Base-by-base conservation (phyloP, 2,113 vertebrate genomes). In the Catharus bicknelli region DNA sequence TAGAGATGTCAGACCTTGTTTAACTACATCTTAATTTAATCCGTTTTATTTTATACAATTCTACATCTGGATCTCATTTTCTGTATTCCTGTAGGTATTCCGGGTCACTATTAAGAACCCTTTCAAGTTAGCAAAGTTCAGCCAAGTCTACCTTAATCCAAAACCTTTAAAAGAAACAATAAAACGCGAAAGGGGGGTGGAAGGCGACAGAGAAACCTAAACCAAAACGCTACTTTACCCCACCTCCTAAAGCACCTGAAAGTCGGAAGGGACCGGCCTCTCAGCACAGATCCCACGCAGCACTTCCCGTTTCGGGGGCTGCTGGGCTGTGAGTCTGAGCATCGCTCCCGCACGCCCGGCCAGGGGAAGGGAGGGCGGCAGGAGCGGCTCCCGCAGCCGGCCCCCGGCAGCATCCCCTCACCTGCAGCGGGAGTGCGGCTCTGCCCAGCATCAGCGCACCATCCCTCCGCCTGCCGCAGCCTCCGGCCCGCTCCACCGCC, bases 1-100 rank as follows among this genome's bases (percentile, higher is more conserved):
- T 97, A 97, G 96, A 96, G 94, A 97, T 95, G 96, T 97, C 96
- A 96, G 96, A 87, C 94, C 93, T 74, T 73, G 94, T 96, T 96
- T 96, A 90, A 77, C 62, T 90, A 95, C 69, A 91, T 96, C 97
- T 97, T 91, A 96, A 97, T 96, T 95, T 96, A 96, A 96, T 93
- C 92, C 83, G 50, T 91, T 96, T 95, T 94, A 79, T 92, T 97
- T 95, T 95, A 90, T 81, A 90, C 88, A 95, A 90, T 86, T 69
- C 93, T 88, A 90, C 97, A 96, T 96, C 96, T 96, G 96, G 97
- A 93, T 88, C 95, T 95, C 95, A 90, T 97, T 96, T 94, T 90
- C 96, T 27, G 51, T 95, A 96, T 95, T 95, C 94, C 96, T 95
- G 86, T 91, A 96, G 97, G 92, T 96, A 97, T 85, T 94, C 74